Base-by-base conservation (phyloP, 1,140 invertebrate species). In the Neuroterus valhalla region DNA sequence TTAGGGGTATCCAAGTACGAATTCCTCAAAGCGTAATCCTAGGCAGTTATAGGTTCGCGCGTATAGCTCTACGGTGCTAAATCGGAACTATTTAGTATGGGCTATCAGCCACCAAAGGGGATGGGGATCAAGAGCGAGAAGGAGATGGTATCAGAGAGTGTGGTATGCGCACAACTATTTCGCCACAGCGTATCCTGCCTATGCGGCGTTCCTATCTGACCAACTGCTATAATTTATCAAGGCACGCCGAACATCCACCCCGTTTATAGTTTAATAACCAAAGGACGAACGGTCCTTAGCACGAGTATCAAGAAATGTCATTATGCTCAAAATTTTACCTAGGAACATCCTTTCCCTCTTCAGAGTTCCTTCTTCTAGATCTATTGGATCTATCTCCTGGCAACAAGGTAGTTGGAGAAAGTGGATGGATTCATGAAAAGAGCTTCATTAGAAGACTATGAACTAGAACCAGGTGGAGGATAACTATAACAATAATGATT, bases 221-320 rank as follows among this genome's bases (percentile, higher is more conserved):
- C 73, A 66, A 83, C 72, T 81, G 74, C 81, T 82, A 81, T 86
- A 86, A 86, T 85, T 87, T 85, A 86, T 87, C 80, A 81, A 82
- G 81, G 82, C 82, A 84, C 74, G 81, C 81, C 75, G 81, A 85
- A 82, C 80, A 86, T 85, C 82, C 78, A 23, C 75, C 69, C 43
- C 78, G 82, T 85, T 85, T 84, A 87, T 85, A 84, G 85, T 86
- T 87, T 86, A 84, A 85, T 86, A 87, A 84, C 83, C 76, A 78
- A 82, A 79, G 80, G 80, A 80, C 78, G 78, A 74, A 70, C 73
- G 71, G 8, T 48, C 46, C 46, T 1, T 14, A 0, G 4, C 4
- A 46, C 8, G n/a, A 46, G 45, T 46, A 15, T 38, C 31, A 0
- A 38, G 10, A 38, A 38, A 38, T 38, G 31, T 38, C 31, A 31